A percentile compares a stretch with the other conserved stretches of the same genome.
phyloP scores from a whole-genome alignment of 2,797 vertebrate species.

The Callimico goeldii region DNA sequence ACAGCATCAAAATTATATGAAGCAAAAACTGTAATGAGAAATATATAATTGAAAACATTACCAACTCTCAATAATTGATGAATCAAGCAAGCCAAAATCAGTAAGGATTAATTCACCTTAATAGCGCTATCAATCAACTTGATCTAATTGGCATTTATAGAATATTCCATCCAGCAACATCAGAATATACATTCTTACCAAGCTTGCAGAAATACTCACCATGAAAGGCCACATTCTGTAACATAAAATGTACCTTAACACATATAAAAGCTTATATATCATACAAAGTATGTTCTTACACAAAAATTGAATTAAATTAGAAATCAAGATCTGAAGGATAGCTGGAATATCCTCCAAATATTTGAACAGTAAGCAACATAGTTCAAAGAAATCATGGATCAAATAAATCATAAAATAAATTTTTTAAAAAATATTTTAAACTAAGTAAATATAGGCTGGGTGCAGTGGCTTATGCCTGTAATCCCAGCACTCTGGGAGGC shows the following conservation, averaged over 20 bases:
- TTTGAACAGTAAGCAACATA: neutral
- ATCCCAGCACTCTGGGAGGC: neutral
- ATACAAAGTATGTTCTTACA: neutral
- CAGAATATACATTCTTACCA: neutral
- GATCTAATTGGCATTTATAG: neutral
- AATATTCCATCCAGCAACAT: neutral
- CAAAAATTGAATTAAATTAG: neutral
- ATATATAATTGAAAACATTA: neutral
- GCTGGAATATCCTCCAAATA: neutral
- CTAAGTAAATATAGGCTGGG: neutral
- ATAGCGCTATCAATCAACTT: neutral
- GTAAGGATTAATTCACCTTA: neutral
- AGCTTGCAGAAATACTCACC: neutral
- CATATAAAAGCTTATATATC: neutral
- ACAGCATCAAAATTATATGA: neutral
- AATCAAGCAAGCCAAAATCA: neutral
- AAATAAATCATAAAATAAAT: neutral
- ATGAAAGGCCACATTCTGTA: neutral
- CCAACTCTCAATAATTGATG: neutral
- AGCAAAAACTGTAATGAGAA: neutral
- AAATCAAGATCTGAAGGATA: neutral
- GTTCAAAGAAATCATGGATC: neutral
- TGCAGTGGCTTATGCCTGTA: neutral
- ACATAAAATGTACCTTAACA: neutral
- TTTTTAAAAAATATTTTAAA: conserved; percentile 28